Evolutionary conservation across 2,113 vertebrate genomes (phyloP), one percentile per base, ranked within the genome.

Genomic region (Epinephelus moara): DNA sequence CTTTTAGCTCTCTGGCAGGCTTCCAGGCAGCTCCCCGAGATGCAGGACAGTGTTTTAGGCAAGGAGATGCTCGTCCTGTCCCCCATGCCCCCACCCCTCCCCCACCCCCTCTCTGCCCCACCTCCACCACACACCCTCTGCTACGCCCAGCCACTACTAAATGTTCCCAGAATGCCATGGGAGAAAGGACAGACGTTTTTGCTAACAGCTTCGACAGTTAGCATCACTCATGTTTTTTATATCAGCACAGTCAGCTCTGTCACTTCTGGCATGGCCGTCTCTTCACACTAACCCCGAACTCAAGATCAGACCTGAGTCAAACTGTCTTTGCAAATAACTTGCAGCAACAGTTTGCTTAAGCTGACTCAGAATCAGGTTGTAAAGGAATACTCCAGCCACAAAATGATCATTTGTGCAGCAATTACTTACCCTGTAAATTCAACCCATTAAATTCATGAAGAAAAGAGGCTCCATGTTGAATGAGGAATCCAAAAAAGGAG

Each of bases 11-110:
- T 88, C 94, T 96, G 94, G 93, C 94, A 91, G 95, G 94, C 93
- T 95, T 96, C 95, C 94, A 96, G 94, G 91, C 95, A 89, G 93
- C 95, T 90, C 94, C 95, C 86, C 94, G 95, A 94, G 94, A 95
- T 91, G 94, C 94, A 94, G 95, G 94, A 94, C 94, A 95, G 94
- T 96, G 94, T 95, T 95, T 96, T 95, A 96, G 95, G 95, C 95
- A 96, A 96, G 95, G 91, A 95, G 91, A 91, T 75, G 84, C 92
- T 84, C 77, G 66, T 90, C 85, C 84, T 85, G 71, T 82, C 83
- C 91, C 91, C 90, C 91, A 74, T 74, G 37, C 66, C 67, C 80
- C 78, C 75, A 17, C 53, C 61, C 68, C n/a, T 3, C 25, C 33
- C 15, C 13, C 55, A 21, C 19, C 21, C 23, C 59, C 49, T 30